Evolutionary conservation across 2,888 invertebrate species (phyloP), one percentile per base, ranked within the genome.

Genomic region (Rhagium mordax): DNA sequence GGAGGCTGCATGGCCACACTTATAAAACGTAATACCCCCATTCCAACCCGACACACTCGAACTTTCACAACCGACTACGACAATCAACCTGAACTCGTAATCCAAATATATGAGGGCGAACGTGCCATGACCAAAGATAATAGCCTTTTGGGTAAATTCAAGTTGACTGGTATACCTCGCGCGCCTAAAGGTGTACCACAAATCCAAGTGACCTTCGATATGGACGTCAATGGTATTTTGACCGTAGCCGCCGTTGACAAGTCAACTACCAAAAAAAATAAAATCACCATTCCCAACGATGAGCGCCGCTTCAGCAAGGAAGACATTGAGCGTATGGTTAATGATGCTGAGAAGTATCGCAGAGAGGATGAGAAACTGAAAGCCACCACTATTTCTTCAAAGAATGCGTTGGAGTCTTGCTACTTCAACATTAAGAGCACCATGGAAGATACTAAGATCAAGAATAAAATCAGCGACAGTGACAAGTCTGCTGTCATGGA

Each of bases 1-100:
- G 96, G 96, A 72, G 91, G 98, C 81, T 94, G 96, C 1, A 99
- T 99, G 98, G 98, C 98, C 69, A 94, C 96, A 0, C 91, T 99
- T 70, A 98, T 99, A 89, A 97, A 98, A 90, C 93, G 98, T 74
- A 99, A 98, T 91, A 97, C 98, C 24, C 97, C 97, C 86, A 98
- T 98, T 87, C 98, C 98, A 71, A 97, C 97, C 75, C 98, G 98
- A 89, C 97, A 98, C 88, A 97, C 97, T 0, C 97, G 98, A 87
- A 97, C 96, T 41, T n/a, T n/a, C n/a, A n/a, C 98, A 81, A 98
- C 98, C 3, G 98, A 98, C 88, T 96, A 97, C 0, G 98, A 99
- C 89, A 99, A 99, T 89, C 98, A 99, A 88, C 98, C 98, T 53
- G 98, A 96, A 84, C 98, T 98, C 76, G 90, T 96, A 82, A 96